Conservation (phyloP, 2,888 invertebrate species). For the Agrilus cyanescens region DNA sequence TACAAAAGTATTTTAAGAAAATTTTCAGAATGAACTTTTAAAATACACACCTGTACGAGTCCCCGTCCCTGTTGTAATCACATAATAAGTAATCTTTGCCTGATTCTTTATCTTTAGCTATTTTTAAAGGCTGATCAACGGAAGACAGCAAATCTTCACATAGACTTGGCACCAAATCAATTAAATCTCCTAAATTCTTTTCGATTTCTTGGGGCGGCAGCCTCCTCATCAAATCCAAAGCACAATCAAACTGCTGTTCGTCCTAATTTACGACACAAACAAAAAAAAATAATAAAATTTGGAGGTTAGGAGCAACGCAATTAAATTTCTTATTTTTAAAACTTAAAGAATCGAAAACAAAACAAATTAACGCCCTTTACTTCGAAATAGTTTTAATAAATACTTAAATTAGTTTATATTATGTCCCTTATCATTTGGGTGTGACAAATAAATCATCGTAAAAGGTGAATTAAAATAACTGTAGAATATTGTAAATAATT, state of each 20-base stretch:
- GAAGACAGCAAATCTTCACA: slow-evolving; percentile 95
- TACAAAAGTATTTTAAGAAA: slow-evolving; percentile 5
- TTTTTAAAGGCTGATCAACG: slow-evolving; percentile 96
- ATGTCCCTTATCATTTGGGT: no score
- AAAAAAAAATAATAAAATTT: neutral
- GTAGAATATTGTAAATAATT: no score
- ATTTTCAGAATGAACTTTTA: neutral
- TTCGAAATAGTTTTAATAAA: no score
- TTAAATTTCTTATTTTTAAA: no score
- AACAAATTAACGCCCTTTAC: no score
- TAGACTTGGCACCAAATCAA: slow-evolving; percentile 89
- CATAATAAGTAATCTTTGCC: slow-evolving; percentile 97
- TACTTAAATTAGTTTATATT: no score
- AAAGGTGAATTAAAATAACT: no score
- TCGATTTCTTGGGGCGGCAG: slow-evolving; percentile 99
- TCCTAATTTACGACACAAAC: slow-evolving; percentile 46
- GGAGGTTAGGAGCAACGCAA: no score
- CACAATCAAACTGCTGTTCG: slow-evolving; percentile 97
- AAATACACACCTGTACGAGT: slow-evolving; percentile 69
- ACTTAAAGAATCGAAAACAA: no score
- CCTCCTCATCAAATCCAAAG: slow-evolving; percentile 95
- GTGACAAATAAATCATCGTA: no score
- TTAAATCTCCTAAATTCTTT: slow-evolving; percentile 94
- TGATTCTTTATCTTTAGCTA: slow-evolving; percentile 86
- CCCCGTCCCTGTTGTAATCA: slow-evolving; percentile 98